Evolutionary conservation across 2,797 vertebrate genomes (phyloP).

Genomic region (Jordanella pulchra): DNA sequence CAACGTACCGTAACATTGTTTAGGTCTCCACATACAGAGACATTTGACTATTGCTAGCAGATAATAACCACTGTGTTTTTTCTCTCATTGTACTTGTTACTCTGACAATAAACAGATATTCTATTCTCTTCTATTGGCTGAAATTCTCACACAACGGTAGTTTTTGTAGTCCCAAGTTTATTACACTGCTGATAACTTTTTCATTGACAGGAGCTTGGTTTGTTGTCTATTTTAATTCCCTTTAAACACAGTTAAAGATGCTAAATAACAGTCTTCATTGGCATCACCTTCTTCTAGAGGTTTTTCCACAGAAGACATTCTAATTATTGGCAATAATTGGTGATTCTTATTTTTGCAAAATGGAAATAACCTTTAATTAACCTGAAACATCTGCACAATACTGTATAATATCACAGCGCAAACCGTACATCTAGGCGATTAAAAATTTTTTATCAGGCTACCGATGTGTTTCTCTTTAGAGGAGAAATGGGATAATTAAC

Average conservation of each 20-base stretch:
- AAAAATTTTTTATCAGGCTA: constrained; percentile 16
- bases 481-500: constrained; percentile 54
- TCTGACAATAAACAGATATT: too few relatives aligned
- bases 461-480: constrained; percentile 26
- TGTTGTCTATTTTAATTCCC: background rate
- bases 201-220: background rate
- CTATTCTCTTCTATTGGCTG: too few relatives aligned
- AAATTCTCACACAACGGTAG: too few relatives aligned
- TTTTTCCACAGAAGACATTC: too few relatives aligned
- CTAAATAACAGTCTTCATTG: background rate
- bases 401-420: background rate
- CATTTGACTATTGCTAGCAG: background rate
- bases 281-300: background rate
- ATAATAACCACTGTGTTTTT: background rate
- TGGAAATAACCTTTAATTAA: background rate
- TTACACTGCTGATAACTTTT: background rate
- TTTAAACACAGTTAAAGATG: background rate
- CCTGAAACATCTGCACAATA: background rate
- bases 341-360: background rate
- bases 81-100: too few relatives aligned
- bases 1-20: too few relatives aligned
- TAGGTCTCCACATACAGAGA: background rate
- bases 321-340: background rate
- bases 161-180: background rate
- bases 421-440: constrained; percentile 6